phyloP scores from a whole-genome alignment of 1,140 invertebrate genomes.

The Caenorhabditis briggsae region DNA sequence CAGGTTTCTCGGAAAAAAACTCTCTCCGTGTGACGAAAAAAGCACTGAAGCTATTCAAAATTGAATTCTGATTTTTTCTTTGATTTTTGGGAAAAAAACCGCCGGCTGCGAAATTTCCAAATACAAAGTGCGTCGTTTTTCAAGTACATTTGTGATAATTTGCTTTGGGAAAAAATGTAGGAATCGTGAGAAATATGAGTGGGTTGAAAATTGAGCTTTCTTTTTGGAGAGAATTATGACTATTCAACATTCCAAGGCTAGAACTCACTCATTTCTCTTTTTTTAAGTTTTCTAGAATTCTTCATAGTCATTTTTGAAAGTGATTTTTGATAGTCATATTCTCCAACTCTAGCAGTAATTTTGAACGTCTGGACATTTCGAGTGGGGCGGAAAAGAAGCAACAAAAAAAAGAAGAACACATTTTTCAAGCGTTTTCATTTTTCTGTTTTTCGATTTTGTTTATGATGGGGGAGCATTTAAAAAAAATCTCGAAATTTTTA shows the following conservation, averaged over 20 bases:
- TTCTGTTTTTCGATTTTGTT: too few species aligned
- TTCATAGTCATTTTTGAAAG: too few species aligned
- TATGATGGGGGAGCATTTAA: too few species aligned
- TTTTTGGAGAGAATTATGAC: not conserved
- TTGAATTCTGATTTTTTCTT: constrained; percentile 1
- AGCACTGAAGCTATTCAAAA: not conserved
- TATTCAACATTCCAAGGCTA: not conserved
- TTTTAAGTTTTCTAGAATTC: too few species aligned
- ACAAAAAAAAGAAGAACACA: not conserved
- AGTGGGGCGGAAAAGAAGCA: not conserved
- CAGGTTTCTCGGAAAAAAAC: constrained; percentile 21
- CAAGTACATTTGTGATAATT: constrained; percentile 21
- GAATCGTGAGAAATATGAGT: constrained; percentile 20
- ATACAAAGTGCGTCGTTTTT: not conserved
- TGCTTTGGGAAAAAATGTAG: not conserved
- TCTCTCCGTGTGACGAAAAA: not conserved
- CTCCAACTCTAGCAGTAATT: not conserved
- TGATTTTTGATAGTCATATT: too few species aligned
- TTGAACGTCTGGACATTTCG: not conserved
- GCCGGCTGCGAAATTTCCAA: not conserved
- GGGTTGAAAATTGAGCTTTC: not conserved
- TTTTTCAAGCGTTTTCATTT: too few species aligned
- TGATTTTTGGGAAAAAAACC: not conserved
- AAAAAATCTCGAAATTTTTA: too few species aligned
- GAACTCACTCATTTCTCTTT: not conserved